Conservation (phyloP, 2,888 invertebrate species). For the Camponotus fellah region DNA sequence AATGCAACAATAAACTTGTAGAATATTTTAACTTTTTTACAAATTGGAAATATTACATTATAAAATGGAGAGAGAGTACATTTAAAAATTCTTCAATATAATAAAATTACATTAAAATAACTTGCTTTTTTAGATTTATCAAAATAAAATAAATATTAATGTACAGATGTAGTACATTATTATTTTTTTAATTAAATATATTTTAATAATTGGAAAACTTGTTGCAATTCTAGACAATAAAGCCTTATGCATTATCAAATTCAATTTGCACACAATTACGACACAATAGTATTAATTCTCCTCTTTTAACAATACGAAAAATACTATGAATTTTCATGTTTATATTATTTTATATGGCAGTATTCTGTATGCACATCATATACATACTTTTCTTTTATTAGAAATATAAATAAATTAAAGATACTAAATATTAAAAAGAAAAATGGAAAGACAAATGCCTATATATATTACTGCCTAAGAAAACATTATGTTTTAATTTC, state of each 20-base stretch:
- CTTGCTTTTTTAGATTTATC: conserved; percentile 40
- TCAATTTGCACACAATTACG: conserved; percentile 32
- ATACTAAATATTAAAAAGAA: conserved; percentile 42
- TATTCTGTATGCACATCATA: conserved; percentile 58
- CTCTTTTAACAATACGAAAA: background rate
- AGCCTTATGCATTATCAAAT: conserved; percentile 51
- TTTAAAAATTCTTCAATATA: conserved; percentile 34
- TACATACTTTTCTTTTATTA: conserved; percentile 41
- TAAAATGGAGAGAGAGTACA: conserved; percentile 4
- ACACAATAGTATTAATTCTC: background rate
- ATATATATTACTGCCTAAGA: conserved; percentile 43
- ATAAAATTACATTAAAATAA: conserved; percentile 52
- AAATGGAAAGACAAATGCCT: conserved; percentile 55
- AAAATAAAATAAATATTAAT: conserved; percentile 69
- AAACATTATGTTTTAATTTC: conserved; percentile 59
- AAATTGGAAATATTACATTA: conserved; percentile 52
- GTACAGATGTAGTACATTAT: conserved; percentile 52
- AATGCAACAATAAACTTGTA: conserved; percentile 56
- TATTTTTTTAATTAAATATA: conserved; percentile 46
- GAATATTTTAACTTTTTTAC: conserved; percentile 59
- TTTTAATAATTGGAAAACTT: conserved; percentile 19
- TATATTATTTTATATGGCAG: conserved; percentile 63
- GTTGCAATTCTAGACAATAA: conserved; percentile 72
- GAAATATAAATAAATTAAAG: conserved; percentile 59
- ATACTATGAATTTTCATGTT: conserved; percentile 31